Percentiles rank a stretch among this genome's conserved stretches.
These are phyloP conservation scores for Pelecanus crispus DNA, from an alignment of 2,113 vertebrate species.

Conservation along the genomic window DNA sequence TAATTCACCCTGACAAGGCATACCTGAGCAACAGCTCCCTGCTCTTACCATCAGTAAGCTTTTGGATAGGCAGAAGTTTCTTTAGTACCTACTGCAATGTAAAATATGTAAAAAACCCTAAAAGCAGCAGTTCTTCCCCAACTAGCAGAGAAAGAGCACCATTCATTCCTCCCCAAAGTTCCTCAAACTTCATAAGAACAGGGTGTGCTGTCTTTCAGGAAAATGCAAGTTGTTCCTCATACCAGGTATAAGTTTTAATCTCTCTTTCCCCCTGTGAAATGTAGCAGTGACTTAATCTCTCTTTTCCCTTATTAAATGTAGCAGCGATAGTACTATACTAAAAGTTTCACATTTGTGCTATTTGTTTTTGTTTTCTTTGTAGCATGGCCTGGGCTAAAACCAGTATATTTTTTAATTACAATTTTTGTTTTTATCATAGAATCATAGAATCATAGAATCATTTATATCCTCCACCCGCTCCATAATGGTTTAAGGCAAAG, in stretches of 20 bases:
- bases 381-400: not conserved
- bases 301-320: not conserved
- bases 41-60: not conserved
- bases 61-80: not conserved
- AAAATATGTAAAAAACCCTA: not conserved
- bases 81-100: not conserved
- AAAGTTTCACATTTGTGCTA: not conserved
- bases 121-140: not conserved
- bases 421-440: not conserved
- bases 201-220: not conserved
- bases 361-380: not conserved
- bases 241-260: not conserved
- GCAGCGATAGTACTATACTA: not conserved
- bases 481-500: not conserved
- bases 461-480: not conserved
- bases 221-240: not conserved
- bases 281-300: not conserved
- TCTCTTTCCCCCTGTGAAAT: not conserved
- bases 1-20: accelerated
- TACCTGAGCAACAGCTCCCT: not conserved
- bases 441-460: no score
- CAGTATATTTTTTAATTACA: not conserved
- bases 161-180: not conserved
- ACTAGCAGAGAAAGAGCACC: not conserved
- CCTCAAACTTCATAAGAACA: not conserved